These are phyloP conservation scores for Idris sp. DNA, from an alignment of 1,140 invertebrate genomes.

Conservation along the genomic window DNA sequence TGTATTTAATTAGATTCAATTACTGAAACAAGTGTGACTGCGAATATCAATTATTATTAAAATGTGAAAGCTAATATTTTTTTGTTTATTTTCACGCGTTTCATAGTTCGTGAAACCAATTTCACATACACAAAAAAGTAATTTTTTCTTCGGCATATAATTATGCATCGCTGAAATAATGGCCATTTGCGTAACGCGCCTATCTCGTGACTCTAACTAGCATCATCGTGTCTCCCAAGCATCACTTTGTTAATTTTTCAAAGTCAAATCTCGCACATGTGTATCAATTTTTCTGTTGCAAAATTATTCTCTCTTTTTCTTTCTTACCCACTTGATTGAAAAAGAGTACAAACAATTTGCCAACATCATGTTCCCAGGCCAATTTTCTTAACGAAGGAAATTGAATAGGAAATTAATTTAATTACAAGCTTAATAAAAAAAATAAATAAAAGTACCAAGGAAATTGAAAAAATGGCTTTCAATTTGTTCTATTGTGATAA, in stretches of 20 bases:
- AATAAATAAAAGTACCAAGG: too few species aligned
- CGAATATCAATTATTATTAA: slow-evolving; percentile 32
- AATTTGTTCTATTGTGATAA: too few species aligned
- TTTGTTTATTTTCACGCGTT: slow-evolving; percentile 19
- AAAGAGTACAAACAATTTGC: too few species aligned
- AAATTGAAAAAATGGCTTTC: not conserved
- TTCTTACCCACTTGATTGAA: too few species aligned
- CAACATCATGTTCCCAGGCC: not conserved
- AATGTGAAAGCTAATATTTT: slow-evolving; percentile 53
- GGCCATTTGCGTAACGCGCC: slow-evolving; percentile 36
- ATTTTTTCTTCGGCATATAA: slow-evolving; percentile 39
- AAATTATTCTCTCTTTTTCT: too few species aligned
- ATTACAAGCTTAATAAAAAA: too few species aligned
- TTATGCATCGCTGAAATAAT: slow-evolving; percentile 50
- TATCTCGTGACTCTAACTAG: slow-evolving; percentile 47
- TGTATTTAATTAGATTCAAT: too few species aligned
- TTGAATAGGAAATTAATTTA: slow-evolving; percentile 16
- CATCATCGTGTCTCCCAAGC: slow-evolving; percentile 7
- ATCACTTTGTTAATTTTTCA: slow-evolving; percentile 11
- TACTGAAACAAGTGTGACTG: slow-evolving; percentile 21
- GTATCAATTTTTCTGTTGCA: slow-evolving; percentile 6
- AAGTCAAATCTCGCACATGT: slow-evolving; percentile 12
- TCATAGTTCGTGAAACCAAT: slow-evolving; percentile 35
- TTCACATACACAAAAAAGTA: slow-evolving; percentile 29
- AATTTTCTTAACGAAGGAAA: slow-evolving; percentile 14